Percentiles rank a stretch among this genome's conserved stretches.
Conservation (phyloP, 2,113 vertebrate genomes). For the Tragelaphus strepsiceros region DNA sequence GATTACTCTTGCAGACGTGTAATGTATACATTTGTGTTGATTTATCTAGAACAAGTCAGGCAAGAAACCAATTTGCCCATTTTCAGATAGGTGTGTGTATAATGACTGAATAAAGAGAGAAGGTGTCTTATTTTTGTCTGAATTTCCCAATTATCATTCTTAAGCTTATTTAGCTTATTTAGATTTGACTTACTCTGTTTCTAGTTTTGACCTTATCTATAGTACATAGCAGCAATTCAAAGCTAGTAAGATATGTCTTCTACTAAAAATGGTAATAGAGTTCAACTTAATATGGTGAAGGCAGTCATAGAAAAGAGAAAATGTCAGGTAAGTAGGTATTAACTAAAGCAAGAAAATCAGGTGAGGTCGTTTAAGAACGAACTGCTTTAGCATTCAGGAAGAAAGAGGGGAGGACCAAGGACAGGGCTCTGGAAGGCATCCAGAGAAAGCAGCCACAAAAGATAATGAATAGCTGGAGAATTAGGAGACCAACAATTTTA, state of each 20-base stretch:
- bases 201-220: not conserved
- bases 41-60: not conserved
- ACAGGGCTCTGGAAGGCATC: conserved; percentile 38
- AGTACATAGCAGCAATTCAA: not conserved
- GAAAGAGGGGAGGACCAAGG: conserved; percentile 27
- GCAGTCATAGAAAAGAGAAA: not conserved
- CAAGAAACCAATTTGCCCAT: not conserved
- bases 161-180: not conserved
- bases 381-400: not conserved
- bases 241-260: not conserved
- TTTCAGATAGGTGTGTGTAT: not conserved
- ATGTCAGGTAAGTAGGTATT: not conserved
- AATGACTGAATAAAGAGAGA: not conserved
- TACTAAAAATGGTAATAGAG: not conserved
- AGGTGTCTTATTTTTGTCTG: conserved; percentile 12
- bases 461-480: conserved; percentile 33
- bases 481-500: not conserved
- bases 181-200: not conserved
- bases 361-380: conserved; percentile 36
- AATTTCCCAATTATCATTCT: conserved; percentile 3
- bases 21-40: not conserved
- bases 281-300: not conserved
- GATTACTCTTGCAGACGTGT: not conserved
- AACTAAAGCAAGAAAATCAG: conserved; percentile 22
- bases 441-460: conserved; percentile 32